Percentiles rank a stretch among this genome's conserved stretches.
These are phyloP conservation scores for Lucilia cuprina DNA, from an alignment of 1,140 invertebrate species.

Conservation along the genomic window DNA sequence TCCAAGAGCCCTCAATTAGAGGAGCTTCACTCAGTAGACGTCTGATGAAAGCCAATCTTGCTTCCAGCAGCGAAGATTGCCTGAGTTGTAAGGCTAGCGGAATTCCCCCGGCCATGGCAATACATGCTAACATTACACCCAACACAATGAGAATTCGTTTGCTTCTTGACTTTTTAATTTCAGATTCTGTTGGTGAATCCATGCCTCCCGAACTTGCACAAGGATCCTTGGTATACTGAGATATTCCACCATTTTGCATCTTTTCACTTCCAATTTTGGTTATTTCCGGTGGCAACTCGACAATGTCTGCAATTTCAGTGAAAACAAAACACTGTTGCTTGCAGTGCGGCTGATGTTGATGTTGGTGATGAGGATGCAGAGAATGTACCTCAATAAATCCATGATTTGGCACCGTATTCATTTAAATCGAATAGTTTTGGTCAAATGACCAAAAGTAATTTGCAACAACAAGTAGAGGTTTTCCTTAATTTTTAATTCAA, in stretches of 20 bases:
- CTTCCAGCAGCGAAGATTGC: constrained; percentile 67
- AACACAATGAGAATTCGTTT: constrained; percentile 53
- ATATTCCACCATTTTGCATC: constrained; percentile 53
- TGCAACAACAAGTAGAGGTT: no score
- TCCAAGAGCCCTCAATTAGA: constrained; percentile 66
- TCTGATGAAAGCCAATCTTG: constrained; percentile 67
- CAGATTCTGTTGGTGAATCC: constrained; percentile 31
- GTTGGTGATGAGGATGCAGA: constrained; percentile 36
- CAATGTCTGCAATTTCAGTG: constrained; percentile 59
- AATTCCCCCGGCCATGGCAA: constrained; percentile 63
- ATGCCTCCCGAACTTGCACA: constrained; percentile 6
- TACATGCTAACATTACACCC: constrained; percentile 52
- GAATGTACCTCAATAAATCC: constrained; percentile 59
- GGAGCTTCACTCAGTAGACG: constrained; percentile 67
- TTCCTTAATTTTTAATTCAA: no score
- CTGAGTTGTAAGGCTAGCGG: constrained; percentile 67
- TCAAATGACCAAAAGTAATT: no score
- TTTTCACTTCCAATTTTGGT: constrained; percentile 59
- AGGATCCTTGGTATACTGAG: constrained; percentile 43
- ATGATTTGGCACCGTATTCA: constrained; percentile 59
- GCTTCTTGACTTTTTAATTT: constrained; percentile 43
- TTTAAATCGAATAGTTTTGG: constrained; percentile 11
- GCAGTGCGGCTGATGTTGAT: constrained; percentile 58
- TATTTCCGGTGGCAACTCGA: constrained; percentile 58
- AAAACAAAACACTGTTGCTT: constrained; percentile 62